These are phyloP conservation scores for Ctenochaetus hawaiiensis DNA, from an alignment of 2,797 vertebrate species.

Conservation along the genomic window DNA sequence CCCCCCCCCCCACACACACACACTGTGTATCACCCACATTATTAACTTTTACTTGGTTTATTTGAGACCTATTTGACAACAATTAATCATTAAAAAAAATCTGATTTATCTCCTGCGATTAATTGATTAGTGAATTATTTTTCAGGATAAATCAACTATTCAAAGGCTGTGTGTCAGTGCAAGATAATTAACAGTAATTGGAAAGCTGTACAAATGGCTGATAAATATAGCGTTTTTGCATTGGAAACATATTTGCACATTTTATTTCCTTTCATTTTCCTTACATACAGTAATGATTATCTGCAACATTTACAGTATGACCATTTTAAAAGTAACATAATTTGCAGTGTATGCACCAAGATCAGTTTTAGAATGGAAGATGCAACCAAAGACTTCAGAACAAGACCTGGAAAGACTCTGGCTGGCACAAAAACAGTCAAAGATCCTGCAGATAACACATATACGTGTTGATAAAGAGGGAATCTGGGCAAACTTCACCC, in stretches of 20 bases:
- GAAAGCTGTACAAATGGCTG: background rate
- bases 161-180: background rate
- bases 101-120: too few species aligned
- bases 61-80: too few species aligned
- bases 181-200: background rate
- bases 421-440: too few species aligned
- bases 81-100: too few species aligned
- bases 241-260: background rate
- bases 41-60: too few species aligned
- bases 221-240: background rate
- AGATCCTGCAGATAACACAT: background rate
- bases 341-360: background rate
- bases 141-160: too few species aligned
- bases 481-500: background rate
- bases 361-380: background rate
- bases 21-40: too few species aligned
- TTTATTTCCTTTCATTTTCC: background rate
- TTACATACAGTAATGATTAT: background rate
- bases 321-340: background rate
- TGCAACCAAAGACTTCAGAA: too few species aligned
- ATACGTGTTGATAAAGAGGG: background rate
- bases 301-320: background rate
- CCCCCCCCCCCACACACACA: too few species aligned
- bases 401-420: too few species aligned
- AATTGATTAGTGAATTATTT: too few species aligned